These are phyloP conservation scores for Drosophila infuscata DNA, from an alignment of 2,888 invertebrate genomes.

Conservation along the genomic window DNA sequence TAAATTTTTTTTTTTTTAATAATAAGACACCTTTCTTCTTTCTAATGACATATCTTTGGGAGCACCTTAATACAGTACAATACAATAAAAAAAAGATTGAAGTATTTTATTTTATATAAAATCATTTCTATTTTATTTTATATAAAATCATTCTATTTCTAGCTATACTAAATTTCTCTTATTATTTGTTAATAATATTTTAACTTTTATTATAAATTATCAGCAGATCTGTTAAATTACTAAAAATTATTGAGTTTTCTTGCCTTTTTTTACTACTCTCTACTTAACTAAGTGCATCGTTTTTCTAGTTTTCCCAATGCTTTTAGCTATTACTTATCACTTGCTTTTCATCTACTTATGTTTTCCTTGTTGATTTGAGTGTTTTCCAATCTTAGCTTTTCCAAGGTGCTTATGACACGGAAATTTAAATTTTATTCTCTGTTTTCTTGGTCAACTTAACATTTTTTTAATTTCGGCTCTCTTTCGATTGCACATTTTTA, in stretches of 20 bases:
- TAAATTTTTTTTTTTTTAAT: neutral
- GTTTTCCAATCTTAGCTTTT: conserved; percentile 1
- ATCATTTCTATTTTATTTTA: neutral
- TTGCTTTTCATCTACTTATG: conserved; percentile 8
- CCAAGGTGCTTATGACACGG: neutral
- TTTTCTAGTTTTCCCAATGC: neutral
- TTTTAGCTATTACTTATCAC: neutral
- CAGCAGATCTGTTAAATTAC: neutral
- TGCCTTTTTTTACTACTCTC: neutral
- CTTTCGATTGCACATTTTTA: conserved; percentile 2
- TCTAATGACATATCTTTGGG: neutral
- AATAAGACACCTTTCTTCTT: neutral
- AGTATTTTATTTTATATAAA: neutral
- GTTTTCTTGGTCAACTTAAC: conserved; percentile 3
- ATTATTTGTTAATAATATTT: neutral
- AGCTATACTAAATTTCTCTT: neutral
- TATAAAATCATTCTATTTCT: too few species aligned
- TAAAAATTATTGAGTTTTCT: neutral
- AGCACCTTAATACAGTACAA: neutral
- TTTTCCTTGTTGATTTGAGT: neutral
- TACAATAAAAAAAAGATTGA: neutral
- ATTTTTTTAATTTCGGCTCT: neutral
- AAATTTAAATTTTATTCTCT: conserved; percentile 4
- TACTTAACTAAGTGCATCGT: neutral
- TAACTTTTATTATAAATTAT: neutral